These are phyloP conservation scores for Cervus canadensis DNA, from an alignment of 2,113 vertebrate species.

Conservation along the genomic window DNA sequence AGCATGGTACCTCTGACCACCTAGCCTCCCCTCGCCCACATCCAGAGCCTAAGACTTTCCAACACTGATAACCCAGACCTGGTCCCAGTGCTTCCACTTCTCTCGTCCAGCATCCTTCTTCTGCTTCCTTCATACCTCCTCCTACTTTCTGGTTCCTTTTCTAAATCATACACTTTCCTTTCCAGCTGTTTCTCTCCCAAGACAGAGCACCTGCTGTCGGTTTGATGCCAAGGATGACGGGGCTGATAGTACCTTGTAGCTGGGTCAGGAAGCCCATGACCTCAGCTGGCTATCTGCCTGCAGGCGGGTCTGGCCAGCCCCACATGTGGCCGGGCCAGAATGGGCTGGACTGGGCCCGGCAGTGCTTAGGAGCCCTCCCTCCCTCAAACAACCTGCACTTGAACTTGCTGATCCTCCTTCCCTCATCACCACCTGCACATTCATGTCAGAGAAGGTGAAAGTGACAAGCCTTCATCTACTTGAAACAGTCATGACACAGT, in stretches of 20 bases:
- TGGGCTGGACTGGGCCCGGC: not conserved
- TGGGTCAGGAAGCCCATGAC: not conserved
- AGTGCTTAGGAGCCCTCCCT: not conserved
- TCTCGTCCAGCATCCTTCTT: not conserved
- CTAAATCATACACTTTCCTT: not conserved
- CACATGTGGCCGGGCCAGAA: not conserved
- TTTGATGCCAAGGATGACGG: rapidly evolving
- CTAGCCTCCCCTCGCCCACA: not conserved
- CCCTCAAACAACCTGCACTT: not conserved
- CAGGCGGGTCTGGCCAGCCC: not conserved
- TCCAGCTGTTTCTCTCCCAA: not conserved
- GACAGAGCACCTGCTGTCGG: not conserved
- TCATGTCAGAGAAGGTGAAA: not conserved
- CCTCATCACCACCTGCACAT: not conserved
- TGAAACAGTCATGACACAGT: not conserved
- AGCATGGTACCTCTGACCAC: not conserved
- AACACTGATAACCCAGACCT: not conserved
- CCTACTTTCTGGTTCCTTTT: slow-evolving; percentile 8
- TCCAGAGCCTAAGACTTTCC: not conserved
- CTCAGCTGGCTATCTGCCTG: not conserved
- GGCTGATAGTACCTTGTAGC: not conserved
- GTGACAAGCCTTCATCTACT: not conserved
- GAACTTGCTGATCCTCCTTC: not conserved
- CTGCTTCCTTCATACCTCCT: not conserved
- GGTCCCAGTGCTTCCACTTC: not conserved